A percentile compares a stretch with the other conserved stretches of the same genome.
Evolutionary conservation across 2,797 vertebrate genomes (phyloP).

Genomic region (Dendrocincla fuliginosa): DNA sequence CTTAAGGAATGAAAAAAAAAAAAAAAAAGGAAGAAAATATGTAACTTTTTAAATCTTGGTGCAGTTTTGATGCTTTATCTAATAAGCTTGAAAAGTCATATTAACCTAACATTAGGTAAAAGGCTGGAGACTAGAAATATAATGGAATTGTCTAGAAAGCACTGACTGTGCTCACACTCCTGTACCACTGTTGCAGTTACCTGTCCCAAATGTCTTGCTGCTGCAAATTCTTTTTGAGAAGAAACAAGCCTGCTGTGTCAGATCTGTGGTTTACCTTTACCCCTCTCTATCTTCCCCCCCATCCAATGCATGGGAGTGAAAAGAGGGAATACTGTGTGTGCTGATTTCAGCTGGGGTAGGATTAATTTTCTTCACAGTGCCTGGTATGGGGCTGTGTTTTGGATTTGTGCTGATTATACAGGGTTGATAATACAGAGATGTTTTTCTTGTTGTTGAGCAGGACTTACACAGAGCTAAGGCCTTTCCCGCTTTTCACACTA

Average conservation of each 20-base stretch:
- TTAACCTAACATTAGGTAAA: not conserved
- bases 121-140: not conserved
- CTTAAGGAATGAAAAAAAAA: not conserved
- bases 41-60: not conserved
- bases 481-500: not conserved
- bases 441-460: not conserved
- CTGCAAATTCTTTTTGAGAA: not conserved
- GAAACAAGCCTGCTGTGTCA: not conserved
- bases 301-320: fast-evolving
- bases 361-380: not conserved
- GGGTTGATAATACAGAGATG: not conserved
- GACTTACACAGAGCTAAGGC: not conserved
- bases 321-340: not conserved
- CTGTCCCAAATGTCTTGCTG: not conserved
- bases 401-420: not conserved
- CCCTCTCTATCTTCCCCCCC: not conserved
- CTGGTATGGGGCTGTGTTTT: not conserved
- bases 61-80: not conserved
- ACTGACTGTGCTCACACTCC: not conserved
- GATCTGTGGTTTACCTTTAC: not conserved
- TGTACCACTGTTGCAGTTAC: not conserved
- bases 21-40: not conserved
- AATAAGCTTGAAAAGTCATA: not conserved
- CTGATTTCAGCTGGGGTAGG: not conserved
- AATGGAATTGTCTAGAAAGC: not conserved